Evolutionary conservation across 1,140 invertebrate genomes (phyloP).

Genomic region (Drosophila tani): DNA sequence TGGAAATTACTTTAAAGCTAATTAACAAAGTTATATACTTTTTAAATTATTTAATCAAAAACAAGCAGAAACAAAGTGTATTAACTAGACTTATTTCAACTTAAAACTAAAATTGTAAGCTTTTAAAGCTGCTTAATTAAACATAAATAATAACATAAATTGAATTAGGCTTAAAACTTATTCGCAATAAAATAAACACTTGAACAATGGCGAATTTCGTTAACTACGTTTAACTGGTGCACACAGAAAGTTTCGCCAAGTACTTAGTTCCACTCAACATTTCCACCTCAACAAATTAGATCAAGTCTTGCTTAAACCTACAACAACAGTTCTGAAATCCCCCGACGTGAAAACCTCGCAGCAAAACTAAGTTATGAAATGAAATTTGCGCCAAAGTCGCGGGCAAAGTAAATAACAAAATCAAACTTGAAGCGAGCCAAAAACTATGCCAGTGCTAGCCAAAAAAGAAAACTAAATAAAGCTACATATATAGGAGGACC

Average conservation of each 20-base stretch:
- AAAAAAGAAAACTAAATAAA: slow-evolving; percentile 34
- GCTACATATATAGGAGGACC: slow-evolving; percentile 19
- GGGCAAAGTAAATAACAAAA: slow-evolving; percentile 50
- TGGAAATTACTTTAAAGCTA: no score
- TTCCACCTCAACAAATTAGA: slow-evolving; percentile 40
- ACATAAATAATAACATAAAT: neutral
- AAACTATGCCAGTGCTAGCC: slow-evolving; percentile 16
- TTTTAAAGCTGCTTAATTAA: neutral
- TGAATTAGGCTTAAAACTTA: neutral
- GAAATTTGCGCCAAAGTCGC: slow-evolving; percentile 64
- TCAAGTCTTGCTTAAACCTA: slow-evolving; percentile 18
- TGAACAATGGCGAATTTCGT: neutral
- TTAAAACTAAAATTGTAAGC: neutral
- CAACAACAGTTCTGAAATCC: slow-evolving; percentile 41
- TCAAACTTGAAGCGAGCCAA: slow-evolving; percentile 39
- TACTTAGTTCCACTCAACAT: slow-evolving; percentile 27
- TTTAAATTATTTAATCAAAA: no score
- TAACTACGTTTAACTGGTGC: slow-evolving; percentile 10
- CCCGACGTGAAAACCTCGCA: slow-evolving; percentile 28
- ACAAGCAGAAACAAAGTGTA: neutral
- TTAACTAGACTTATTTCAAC: neutral
- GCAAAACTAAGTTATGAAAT: slow-evolving; percentile 69
- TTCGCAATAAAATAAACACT: slow-evolving; percentile 7
- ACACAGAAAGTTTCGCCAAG: slow-evolving; percentile 20
- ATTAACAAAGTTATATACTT: neutral